These are phyloP conservation scores for Sardinella longiceps DNA, from an alignment of 2,797 vertebrate genomes.

Conservation along the genomic window DNA sequence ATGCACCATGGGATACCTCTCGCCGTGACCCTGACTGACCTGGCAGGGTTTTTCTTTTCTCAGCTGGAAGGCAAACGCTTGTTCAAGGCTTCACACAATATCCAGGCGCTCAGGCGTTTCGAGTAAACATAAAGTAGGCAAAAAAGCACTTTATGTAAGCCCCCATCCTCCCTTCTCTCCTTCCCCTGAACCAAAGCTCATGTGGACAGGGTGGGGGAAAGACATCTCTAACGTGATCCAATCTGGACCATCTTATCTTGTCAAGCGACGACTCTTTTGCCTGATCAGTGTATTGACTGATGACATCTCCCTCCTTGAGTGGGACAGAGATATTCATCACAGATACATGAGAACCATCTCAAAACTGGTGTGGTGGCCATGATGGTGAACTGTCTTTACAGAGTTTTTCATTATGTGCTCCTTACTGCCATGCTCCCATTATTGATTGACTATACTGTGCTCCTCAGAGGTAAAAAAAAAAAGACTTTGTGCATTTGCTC, in stretches of 20 bases:
- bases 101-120: conserved; percentile 4
- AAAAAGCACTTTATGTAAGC: conserved; percentile 18
- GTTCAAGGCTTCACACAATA: background rate
- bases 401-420: conserved; percentile 1
- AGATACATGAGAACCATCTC: background rate
- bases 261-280: background rate
- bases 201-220: background rate
- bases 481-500: background rate
- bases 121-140: background rate
- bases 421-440: background rate
- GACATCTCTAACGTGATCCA: background rate
- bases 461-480: background rate
- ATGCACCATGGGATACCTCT: conserved; percentile 6
- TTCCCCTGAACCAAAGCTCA: background rate
- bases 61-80: background rate
- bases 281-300: background rate
- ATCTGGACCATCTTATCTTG: background rate
- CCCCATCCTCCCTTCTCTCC: background rate
- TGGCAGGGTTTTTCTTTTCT: background rate
- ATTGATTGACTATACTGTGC: background rate
- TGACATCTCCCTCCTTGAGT: background rate
- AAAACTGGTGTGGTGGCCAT: background rate
- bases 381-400: background rate
- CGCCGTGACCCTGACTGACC: background rate
- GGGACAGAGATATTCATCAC: background rate